Base-by-base conservation (phyloP, 2,888 invertebrate species). In the Pollenia angustigena region DNA sequence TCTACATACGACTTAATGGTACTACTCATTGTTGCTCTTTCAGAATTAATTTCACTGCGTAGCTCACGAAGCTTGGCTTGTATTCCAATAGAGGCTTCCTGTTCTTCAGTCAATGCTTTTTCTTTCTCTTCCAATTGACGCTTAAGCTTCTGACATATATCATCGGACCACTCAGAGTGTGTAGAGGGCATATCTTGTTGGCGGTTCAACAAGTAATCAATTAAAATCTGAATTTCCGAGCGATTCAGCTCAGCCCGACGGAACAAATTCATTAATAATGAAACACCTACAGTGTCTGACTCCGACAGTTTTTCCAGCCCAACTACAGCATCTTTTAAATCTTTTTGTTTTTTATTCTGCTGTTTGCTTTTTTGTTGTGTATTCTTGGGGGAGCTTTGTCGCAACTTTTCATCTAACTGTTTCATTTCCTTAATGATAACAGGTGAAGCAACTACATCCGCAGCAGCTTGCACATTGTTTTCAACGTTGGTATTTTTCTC, bases 121-220 rank as follows among this genome's bases (percentile, higher is more conserved):
- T 97, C 98, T 90, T 97, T 97, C 89, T 98, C 98, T 32, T 97
- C 96, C 44, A 98, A 94, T 92, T 98, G 98, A 90, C 97, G 98
- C 93, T 97, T 97, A 89, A 98, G 92, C 91, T 97, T 97, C 89
- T 97, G 96, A 88, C 97, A 95, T 1, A 97, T 97, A 92, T 98
- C 98, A 95, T 97, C 97, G 74, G 96, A 96, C 97, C 97, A 97
- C 91, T 98, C 97, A 3, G 97, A 96, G 91, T 96, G 95, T 88
- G 96, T 95, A 0, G 96, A 95, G 89, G 95, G 94, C 87, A 96
- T 96, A 92, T 96, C 96, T 92, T 97, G 96, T 93, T 98, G 98
- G 92, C 97, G 97, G 94, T 98, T 97, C 89, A 98, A 95, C 90
- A 98, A 94, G 89, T 97, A 96, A 93, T 98, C 98, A 89, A 98